phyloP scores from a whole-genome alignment of 2,797 vertebrate genomes.

The Cryptoblepharus egeriae region DNA sequence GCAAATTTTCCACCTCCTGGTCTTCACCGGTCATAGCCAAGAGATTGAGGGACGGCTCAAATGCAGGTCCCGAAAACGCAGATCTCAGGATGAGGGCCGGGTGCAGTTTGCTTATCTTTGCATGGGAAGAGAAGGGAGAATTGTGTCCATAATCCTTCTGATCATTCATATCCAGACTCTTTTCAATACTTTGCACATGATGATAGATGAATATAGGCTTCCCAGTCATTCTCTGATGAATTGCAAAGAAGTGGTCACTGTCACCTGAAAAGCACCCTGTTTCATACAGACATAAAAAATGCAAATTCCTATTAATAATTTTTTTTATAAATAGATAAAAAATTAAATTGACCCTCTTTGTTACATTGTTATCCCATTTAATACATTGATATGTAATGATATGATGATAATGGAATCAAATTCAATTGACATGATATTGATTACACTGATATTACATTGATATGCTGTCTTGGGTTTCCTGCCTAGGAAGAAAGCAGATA shows the following conservation, averaged over 20 bases:
- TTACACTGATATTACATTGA: too few species aligned
- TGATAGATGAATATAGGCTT: conserved; percentile 79
- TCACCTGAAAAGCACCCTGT: conserved; percentile 80
- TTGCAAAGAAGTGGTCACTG: conserved; percentile 73
- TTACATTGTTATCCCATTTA: too few species aligned
- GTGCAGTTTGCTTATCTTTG: conserved; percentile 70
- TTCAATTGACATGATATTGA: too few species aligned
- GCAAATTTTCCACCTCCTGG: conserved; percentile 81
- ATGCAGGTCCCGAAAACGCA: conserved; percentile 73
- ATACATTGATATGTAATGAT: too few species aligned
- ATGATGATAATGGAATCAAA: too few species aligned
- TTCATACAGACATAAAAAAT: conserved; percentile 8
- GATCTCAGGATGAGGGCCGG: conserved; percentile 75
- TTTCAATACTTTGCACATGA: conserved; percentile 75
- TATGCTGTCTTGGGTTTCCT: too few species aligned
- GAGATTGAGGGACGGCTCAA: conserved; percentile 78
- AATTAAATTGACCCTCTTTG: too few species aligned
- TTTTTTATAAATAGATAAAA: too few species aligned
- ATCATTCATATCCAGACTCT: conserved; percentile 75
- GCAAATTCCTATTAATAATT: not conserved
- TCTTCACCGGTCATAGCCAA: conserved; percentile 76
- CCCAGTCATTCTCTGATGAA: conserved; percentile 72
- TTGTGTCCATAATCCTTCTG: conserved; percentile 71
- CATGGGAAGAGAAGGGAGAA: conserved; percentile 64
- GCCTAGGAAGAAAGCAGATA: too few species aligned